Conservation (phyloP, 2,113 vertebrate species). For the Bubo blakistoni region DNA sequence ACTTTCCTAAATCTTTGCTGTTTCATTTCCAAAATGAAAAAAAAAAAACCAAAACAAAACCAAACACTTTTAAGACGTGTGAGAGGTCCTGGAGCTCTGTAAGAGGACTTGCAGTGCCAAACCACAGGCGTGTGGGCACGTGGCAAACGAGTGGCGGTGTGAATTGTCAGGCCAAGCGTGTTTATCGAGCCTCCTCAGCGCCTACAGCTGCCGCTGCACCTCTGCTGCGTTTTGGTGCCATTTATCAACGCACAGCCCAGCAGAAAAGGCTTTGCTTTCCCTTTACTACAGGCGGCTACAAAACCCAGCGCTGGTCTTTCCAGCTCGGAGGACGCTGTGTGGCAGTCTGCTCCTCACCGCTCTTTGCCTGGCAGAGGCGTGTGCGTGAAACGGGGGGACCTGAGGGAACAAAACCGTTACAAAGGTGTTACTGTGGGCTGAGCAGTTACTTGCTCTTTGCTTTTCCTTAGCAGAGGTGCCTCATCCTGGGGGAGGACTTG, state of each 20-base stretch:
- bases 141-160: fast-evolving
- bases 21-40: background rate
- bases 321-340: background rate
- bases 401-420: background rate
- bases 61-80: background rate
- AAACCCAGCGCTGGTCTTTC: background rate
- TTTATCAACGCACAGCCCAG: background rate
- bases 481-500: background rate
- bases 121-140: fast-evolving
- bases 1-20: background rate
- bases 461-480: background rate
- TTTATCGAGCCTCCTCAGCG: background rate
- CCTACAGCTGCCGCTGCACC: background rate
- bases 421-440: background rate
- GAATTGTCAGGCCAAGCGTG: background rate
- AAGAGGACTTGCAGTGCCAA: background rate
- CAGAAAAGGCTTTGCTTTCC: background rate
- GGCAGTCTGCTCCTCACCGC: fast-evolving
- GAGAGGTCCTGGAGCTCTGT: background rate
- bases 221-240: background rate
- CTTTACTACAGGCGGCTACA: background rate
- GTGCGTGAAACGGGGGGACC: too few species aligned
- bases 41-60: too few species aligned
- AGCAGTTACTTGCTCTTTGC: background rate
- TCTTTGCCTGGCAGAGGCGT: background rate